phyloP scores from a whole-genome alignment of 2,113 vertebrate species.

The Nyctereutes procyonoides region DNA sequence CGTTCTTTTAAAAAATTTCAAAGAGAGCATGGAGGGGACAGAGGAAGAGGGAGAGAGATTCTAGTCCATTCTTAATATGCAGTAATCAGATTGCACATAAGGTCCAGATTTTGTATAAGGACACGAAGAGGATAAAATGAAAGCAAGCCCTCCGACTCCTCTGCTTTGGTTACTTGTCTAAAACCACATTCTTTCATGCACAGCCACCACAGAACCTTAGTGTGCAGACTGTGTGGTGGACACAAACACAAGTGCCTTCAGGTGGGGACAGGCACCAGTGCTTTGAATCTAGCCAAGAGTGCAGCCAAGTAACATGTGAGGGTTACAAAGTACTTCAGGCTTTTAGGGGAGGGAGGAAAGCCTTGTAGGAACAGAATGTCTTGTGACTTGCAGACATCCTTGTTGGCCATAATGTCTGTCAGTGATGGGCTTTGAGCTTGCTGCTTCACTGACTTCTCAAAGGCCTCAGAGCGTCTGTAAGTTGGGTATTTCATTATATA shows the following conservation, averaged over 20 bases:
- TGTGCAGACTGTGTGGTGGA: not conserved
- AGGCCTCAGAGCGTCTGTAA: not conserved
- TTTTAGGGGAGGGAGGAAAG: not conserved
- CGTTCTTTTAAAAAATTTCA: not conserved
- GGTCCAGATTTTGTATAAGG: not conserved
- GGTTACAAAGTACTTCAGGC: fast-evolving
- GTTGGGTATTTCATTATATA: not conserved
- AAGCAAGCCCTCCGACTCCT: not conserved
- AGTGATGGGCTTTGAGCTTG: not conserved
- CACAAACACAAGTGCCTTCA: not conserved
- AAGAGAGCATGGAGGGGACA: not conserved
- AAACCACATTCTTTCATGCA: not conserved
- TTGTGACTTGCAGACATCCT: not conserved
- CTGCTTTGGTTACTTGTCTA: not conserved
- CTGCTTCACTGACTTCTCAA: not conserved
- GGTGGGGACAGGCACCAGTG: too few relatives aligned
- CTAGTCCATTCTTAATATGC: not conserved
- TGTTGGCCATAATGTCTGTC: not conserved
- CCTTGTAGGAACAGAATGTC: not conserved
- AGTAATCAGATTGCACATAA: not conserved
- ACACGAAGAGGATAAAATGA: not conserved
- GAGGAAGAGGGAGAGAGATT: not conserved
- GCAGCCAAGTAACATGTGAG: fast-evolving
- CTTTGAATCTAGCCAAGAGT: not conserved
- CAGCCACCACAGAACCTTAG: not conserved